A percentile compares a stretch with the other conserved stretches of the same genome.
phyloP scores from a whole-genome alignment of 2,888 invertebrate species.

The Meta bourneti region DNA sequence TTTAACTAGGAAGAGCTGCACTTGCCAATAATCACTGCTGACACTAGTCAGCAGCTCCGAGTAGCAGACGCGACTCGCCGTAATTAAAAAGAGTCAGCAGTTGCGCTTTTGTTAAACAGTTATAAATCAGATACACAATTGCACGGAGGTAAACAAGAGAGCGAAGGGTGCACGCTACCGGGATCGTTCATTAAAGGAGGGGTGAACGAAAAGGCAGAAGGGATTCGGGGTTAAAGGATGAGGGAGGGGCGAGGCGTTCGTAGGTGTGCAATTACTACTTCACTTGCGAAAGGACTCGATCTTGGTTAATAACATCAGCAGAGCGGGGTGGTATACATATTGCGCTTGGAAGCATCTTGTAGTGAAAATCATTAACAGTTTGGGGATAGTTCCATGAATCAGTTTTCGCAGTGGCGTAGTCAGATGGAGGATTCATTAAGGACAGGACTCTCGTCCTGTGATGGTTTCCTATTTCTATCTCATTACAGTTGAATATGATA shows the following conservation, averaged over 20 bases:
- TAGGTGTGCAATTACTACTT: constrained; percentile 61
- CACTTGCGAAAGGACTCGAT: constrained; percentile 19
- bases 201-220: constrained; percentile 2
- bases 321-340: constrained; percentile 9
- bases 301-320: constrained; percentile 55
- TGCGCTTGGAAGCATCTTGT: too few relatives aligned
- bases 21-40: too few relatives aligned
- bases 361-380: too few relatives aligned
- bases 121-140: constrained; percentile 42
- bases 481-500: too few relatives aligned
- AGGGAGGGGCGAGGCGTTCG: constrained; percentile 22
- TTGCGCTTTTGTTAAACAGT: constrained; percentile 53
- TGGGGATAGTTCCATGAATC: too few relatives aligned
- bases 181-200: constrained; percentile 33
- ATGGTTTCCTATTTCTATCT: too few relatives aligned
- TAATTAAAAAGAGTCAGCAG: constrained; percentile 58
- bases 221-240: constrained; percentile 17
- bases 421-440: too few relatives aligned
- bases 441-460: too few relatives aligned
- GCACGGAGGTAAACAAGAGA: constrained; percentile 19
- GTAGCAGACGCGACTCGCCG: constrained; percentile 13
- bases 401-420: too few relatives aligned
- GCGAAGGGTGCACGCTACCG: constrained; percentile 1
- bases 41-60: background rate
- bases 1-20: too few relatives aligned